A percentile compares a stretch with the other conserved stretches of the same genome.
phyloP scores from a whole-genome alignment of 2,113 vertebrate genomes.

The Cyprinodon tularosa region DNA sequence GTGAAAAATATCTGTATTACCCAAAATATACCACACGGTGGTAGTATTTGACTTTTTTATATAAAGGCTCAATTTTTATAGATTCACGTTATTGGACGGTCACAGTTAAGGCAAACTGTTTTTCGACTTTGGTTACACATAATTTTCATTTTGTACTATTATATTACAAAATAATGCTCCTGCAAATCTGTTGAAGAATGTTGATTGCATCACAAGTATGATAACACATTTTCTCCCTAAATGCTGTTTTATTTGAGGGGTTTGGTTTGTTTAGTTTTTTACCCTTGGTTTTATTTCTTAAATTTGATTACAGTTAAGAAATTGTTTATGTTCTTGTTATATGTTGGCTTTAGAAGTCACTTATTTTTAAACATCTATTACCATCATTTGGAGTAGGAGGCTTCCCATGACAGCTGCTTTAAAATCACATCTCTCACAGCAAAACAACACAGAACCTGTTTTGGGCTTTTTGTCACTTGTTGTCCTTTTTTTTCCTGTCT shows the following conservation, averaged over 20 bases:
- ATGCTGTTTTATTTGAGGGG: not conserved
- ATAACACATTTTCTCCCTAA: not conserved
- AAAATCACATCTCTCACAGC: constrained; percentile 14
- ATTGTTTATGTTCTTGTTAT: not conserved
- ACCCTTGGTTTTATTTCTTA: not conserved
- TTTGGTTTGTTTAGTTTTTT: not conserved
- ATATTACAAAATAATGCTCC: not conserved
- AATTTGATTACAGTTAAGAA: not conserved
- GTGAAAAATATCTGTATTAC: constrained; percentile 11
- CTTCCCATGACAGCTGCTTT: constrained; percentile 25
- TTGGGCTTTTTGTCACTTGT: constrained; percentile 35
- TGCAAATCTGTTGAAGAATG: not conserved
- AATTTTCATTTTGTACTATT: not conserved
- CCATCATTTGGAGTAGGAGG: constrained; percentile 45
- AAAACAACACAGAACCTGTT: constrained; percentile 42
- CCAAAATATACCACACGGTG: constrained; percentile 21
- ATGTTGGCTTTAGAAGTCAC: constrained; percentile 44
- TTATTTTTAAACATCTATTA: constrained; percentile 57
- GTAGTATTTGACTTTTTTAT: constrained; percentile 44
- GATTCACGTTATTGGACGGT: not conserved
- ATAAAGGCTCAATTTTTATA: not conserved
- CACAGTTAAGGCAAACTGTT: not conserved
- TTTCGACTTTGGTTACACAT: no score
- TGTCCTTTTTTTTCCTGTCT: constrained; percentile 24
- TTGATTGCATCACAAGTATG: not conserved